phyloP scores from a whole-genome alignment of 2,888 invertebrate genomes.

The Xylota segnis region DNA sequence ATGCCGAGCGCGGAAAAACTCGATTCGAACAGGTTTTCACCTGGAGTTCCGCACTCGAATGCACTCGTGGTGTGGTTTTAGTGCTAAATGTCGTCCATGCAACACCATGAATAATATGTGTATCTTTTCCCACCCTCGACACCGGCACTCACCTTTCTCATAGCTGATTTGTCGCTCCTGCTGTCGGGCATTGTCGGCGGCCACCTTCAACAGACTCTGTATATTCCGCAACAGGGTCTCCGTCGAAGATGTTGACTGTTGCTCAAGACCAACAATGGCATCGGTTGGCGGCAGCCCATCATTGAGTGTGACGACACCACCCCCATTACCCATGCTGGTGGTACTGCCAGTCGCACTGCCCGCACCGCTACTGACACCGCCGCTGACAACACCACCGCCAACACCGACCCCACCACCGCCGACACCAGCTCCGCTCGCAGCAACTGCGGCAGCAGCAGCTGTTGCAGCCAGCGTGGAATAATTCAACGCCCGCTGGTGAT shows the following conservation, averaged over 20 bases:
- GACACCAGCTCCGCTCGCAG: conserved; percentile 77
- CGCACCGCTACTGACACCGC: conserved; percentile 82
- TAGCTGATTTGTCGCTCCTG: conserved; percentile 98
- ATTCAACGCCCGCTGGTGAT: conserved; percentile 89
- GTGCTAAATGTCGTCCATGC: conserved; percentile 62
- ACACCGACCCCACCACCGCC: conserved; percentile 79
- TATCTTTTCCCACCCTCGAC: background rate
- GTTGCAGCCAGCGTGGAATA: conserved; percentile 91
- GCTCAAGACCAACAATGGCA: conserved; percentile 83
- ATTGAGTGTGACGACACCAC: conserved; percentile 82
- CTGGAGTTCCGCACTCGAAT: conserved; percentile 49
- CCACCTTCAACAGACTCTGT: conserved; percentile 97
- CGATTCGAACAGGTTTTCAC: conserved; percentile 60
- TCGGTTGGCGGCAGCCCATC: conserved; percentile 82
- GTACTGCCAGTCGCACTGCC: conserved; percentile 80
- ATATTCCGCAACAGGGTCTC: conserved; percentile 97
- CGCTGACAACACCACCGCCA: conserved; percentile 82
- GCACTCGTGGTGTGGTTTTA: background rate
- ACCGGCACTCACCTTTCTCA: conserved; percentile 93
- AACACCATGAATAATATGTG: conserved; percentile 22
- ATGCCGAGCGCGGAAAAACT: background rate
- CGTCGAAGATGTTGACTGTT: conserved; percentile 87
- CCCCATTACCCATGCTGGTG: conserved; percentile 80
- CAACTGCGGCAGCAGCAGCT: conserved; percentile 86
- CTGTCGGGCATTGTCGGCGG: conserved; percentile 98